phyloP scores from a whole-genome alignment of 1,140 invertebrate genomes.

The Druon quercuslanigerum region DNA sequence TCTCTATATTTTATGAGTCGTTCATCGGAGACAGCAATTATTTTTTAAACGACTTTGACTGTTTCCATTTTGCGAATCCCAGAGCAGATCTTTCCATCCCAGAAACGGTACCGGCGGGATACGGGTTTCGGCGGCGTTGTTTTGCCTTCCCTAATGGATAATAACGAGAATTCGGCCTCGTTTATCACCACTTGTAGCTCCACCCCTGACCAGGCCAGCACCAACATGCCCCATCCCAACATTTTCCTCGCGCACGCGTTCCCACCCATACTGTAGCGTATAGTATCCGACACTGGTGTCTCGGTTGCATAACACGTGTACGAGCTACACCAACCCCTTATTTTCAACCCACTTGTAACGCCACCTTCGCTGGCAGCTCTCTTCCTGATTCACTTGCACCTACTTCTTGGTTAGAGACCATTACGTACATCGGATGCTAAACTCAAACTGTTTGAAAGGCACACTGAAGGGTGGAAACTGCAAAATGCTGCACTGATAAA shows the following conservation, averaged over 20 bases:
- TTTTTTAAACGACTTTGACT: conserved; percentile 20
- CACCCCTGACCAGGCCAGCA: conserved; percentile 61
- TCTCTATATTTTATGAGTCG: conserved; percentile 12
- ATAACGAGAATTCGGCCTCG: conserved; percentile 71
- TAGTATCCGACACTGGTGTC: not conserved
- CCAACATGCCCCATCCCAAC: conserved; percentile 42
- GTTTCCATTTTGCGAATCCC: conserved; percentile 19
- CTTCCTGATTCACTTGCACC: conserved; percentile 9
- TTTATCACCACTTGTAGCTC: conserved; percentile 75
- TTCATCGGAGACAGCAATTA: not conserved
- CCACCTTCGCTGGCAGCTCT: conserved; percentile 15
- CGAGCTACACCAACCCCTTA: conserved; percentile 44
- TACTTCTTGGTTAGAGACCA: not conserved
- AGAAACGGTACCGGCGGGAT: conserved; percentile 44
- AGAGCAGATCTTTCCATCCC: conserved; percentile 31
- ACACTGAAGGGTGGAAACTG: no score
- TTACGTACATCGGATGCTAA: not conserved
- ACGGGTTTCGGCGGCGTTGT: conserved; percentile 47
- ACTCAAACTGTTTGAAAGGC: no score
- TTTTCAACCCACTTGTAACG: conserved; percentile 54
- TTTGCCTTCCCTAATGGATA: conserved; percentile 64
- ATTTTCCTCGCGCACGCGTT: conserved; percentile 30
- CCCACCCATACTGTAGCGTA: not conserved
- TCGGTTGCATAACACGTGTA: conserved; percentile 43
- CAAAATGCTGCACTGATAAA: no score